Evolutionary conservation across 1,140 invertebrate species (phyloP).

Genomic region (Polypedilum vanderplanki): DNA sequence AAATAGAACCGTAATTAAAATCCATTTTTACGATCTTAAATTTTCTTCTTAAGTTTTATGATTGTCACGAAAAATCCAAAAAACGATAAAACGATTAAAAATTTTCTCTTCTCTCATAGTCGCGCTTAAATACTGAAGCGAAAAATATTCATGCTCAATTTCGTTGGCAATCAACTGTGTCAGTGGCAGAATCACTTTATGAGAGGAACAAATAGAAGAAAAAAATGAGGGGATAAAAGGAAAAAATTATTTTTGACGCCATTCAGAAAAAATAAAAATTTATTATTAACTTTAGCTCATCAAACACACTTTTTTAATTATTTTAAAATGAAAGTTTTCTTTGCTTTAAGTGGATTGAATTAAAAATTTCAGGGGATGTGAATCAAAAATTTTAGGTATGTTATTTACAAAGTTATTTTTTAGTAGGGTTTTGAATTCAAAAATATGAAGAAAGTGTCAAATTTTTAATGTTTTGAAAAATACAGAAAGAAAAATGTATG

Average conservation of each 20-base stretch:
- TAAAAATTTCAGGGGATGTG: too few relatives aligned
- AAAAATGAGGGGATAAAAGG: too few relatives aligned
- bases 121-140: background rate
- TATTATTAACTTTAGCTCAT: too few relatives aligned
- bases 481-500: too few relatives aligned
- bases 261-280: too few relatives aligned
- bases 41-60: background rate
- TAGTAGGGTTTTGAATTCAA: too few relatives aligned
- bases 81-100: constrained; percentile 19
- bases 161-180: constrained; percentile 20
- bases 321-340: background rate
- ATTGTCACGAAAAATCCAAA: background rate
- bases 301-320: background rate
- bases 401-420: too few relatives aligned
- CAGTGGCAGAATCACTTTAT: constrained; percentile 8
- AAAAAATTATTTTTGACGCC: too few relatives aligned
- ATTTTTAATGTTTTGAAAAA: background rate
- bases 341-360: background rate
- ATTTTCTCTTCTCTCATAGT: background rate
- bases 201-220: background rate
- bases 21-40: constrained; percentile 1
- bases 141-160: constrained; percentile 29
- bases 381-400: too few relatives aligned
- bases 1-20: constrained; percentile 14
- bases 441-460: background rate